phyloP scores from a whole-genome alignment of 2,888 invertebrate genomes.

The Pardosa pseudoannulata region DNA sequence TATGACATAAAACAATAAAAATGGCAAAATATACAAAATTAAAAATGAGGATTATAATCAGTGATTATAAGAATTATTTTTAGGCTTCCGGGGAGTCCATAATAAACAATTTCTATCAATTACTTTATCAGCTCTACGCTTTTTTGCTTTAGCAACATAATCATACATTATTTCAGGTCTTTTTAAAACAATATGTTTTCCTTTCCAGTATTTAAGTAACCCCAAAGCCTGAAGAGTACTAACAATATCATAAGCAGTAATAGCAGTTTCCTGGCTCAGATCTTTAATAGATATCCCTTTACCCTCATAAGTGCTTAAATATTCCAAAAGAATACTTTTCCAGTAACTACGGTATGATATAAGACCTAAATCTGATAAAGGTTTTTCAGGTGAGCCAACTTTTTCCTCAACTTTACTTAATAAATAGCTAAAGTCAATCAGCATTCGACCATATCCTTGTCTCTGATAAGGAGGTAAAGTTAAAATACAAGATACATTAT shows the following conservation, averaged over 20 bases:
- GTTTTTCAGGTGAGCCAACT: conserved; percentile 99
- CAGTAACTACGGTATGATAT: conserved; percentile 99
- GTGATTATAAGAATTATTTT: conserved; percentile 40
- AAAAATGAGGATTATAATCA: too few relatives aligned
- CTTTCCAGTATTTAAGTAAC: conserved; percentile 99
- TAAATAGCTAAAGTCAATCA: conserved; percentile 99
- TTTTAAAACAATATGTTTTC: conserved; percentile 94
- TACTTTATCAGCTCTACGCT: conserved; percentile 86
- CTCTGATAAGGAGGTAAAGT: conserved; percentile 97
- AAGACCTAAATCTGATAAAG: conserved; percentile 97
- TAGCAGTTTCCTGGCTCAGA: conserved; percentile 92
- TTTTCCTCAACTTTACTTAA: conserved; percentile 96
- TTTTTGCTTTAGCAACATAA: conserved; percentile 88
- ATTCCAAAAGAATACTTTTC: conserved; percentile 95
- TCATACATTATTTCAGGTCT: conserved; percentile 93
- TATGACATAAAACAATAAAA: too few relatives aligned
- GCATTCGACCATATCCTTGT: conserved; percentile 96
- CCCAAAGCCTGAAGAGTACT: conserved; percentile 97
- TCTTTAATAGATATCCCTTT: conserved; percentile 93
- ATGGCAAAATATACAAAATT: too few relatives aligned
- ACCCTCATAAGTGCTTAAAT: conserved; percentile 92
- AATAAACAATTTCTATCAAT: conserved; percentile 91
- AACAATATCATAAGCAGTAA: conserved; percentile 97
- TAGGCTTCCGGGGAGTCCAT: conserved; percentile 85
- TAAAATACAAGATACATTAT: conserved; percentile 98